Conservation (phyloP, 2,797 vertebrate species). For the Hipposideros larvatus region DNA sequence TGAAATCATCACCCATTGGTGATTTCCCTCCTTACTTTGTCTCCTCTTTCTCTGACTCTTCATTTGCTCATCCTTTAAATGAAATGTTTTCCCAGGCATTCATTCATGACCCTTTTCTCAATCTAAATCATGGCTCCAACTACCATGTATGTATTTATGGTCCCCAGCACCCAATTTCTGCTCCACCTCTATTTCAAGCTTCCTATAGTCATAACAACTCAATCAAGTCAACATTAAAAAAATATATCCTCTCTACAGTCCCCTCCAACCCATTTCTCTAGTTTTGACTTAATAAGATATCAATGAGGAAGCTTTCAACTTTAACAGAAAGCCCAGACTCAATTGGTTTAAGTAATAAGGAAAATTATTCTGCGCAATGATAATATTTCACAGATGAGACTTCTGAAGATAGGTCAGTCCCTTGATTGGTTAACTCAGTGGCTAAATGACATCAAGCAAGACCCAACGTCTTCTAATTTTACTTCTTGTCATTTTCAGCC, state of each 20-base stretch:
- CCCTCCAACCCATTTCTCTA: not conserved
- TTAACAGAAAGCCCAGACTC: conserved; percentile 16
- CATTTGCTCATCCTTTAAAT: not conserved
- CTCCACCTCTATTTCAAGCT: not conserved
- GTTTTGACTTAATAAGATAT: not conserved
- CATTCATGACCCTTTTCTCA: not conserved
- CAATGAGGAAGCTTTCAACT: conserved; percentile 7
- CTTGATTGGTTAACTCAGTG: not conserved
- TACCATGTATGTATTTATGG: not conserved
- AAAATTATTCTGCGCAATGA: not conserved
- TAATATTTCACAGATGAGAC: not conserved
- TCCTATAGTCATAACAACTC: not conserved
- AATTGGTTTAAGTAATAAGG: not conserved
- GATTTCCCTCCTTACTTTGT: not conserved
- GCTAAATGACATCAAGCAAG: not conserved
- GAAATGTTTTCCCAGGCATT: not conserved
- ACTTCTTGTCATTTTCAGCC: not conserved
- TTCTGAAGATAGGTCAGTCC: not conserved
- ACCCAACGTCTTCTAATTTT: not conserved
- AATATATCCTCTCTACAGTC: not conserved
- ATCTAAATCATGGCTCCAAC: not conserved
- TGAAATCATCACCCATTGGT: not conserved
- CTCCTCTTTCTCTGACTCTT: not conserved
- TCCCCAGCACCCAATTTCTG: not conserved
- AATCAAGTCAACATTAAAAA: conserved; percentile 28